A percentile compares a stretch with the other conserved stretches of the same genome.
Evolutionary conservation across 2,113 vertebrate genomes (phyloP).

Genomic region (Pedetes capensis): DNA sequence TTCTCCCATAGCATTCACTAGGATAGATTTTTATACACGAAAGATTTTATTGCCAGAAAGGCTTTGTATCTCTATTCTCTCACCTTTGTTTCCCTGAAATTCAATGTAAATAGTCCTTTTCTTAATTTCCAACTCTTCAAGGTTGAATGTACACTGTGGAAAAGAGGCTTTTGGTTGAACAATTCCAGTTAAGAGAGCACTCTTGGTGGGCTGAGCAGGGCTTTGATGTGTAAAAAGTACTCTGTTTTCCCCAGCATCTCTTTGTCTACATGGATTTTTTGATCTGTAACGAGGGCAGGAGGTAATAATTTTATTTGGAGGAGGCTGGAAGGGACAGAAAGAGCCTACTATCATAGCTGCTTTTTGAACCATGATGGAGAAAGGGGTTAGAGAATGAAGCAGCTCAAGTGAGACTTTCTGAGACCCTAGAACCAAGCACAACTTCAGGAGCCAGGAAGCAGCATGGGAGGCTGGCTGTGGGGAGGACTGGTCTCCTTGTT

Average conservation of each 20-base stretch:
- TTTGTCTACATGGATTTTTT: background rate
- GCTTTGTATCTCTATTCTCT: background rate
- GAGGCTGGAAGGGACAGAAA: background rate
- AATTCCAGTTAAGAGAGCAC: background rate
- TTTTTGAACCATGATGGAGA: background rate
- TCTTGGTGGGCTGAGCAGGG: background rate
- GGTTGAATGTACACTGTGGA: background rate
- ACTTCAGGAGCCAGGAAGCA: background rate
- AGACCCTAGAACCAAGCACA: background rate
- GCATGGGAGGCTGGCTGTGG: background rate
- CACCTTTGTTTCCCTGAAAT: background rate
- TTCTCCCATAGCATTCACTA: background rate
- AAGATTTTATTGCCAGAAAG: background rate
- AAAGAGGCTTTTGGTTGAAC: background rate
- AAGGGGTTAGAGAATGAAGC: background rate
- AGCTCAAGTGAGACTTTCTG: background rate
- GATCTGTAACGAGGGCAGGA: background rate
- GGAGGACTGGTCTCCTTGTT: background rate
- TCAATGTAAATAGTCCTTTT: background rate
- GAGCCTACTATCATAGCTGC: background rate
- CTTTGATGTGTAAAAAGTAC: rapidly evolving
- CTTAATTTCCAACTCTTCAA: background rate
- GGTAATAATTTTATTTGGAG: background rate
- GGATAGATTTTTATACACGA: background rate
- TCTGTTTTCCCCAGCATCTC: background rate